Conservation (phyloP, 2,113 vertebrate genomes). For the Mungos mungo region DNA sequence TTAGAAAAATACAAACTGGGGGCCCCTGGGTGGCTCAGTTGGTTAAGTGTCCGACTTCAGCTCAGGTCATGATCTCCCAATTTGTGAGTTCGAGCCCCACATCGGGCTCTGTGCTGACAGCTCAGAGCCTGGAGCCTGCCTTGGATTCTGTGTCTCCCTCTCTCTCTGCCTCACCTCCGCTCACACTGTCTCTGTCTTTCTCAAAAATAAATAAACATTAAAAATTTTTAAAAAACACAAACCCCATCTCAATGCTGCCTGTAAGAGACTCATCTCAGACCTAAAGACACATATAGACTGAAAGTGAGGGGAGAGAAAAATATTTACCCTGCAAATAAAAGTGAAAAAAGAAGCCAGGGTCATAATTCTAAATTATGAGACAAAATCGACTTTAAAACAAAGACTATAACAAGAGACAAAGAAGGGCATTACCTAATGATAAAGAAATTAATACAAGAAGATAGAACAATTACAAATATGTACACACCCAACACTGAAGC, state of each 20-base stretch:
- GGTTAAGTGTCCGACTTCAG: no score
- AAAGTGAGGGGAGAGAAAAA: neutral
- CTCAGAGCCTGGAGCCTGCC: no score
- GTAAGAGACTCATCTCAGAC: neutral
- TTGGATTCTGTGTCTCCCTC: no score
- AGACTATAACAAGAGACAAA: neutral
- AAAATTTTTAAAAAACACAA: neutral
- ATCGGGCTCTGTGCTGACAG: no score
- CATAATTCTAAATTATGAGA: neutral
- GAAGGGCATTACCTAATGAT: neutral
- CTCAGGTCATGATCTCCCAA: no score
- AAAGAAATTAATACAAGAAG: neutral
- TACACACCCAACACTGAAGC: neutral
- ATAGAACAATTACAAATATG: neutral
- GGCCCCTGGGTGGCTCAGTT: no score
- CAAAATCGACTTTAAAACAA: neutral
- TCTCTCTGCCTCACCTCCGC: no score
- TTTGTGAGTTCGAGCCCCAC: no score
- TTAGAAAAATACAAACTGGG: no score
- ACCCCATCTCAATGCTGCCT: neutral
- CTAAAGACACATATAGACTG: neutral
- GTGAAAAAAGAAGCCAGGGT: neutral
- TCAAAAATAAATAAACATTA: no score
- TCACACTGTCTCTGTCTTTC: no score
- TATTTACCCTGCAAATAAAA: neutral